A percentile compares a stretch with the other conserved stretches of the same genome.
Conservation (phyloP, 2,888 invertebrate genomes). For the Scelioninae gen. 1 region DNA sequence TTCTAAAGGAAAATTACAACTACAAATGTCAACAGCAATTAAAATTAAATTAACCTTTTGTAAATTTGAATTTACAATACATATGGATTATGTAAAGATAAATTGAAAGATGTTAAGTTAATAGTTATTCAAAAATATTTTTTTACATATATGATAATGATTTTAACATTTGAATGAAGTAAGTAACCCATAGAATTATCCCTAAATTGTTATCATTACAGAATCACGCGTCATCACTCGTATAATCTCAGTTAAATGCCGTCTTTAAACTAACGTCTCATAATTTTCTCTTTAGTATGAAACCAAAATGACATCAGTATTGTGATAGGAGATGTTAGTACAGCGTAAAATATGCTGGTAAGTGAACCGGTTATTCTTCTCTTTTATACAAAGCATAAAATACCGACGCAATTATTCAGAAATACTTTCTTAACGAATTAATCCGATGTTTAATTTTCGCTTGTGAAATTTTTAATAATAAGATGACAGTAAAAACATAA, state of each 20-base stretch:
- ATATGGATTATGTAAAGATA: background rate
- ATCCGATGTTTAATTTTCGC: background rate
- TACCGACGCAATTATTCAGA: too few relatives aligned
- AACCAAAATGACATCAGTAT: conserved; percentile 44
- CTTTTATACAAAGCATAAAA: background rate
- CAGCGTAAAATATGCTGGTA: conserved; percentile 23
- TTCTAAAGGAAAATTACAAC: too few relatives aligned
- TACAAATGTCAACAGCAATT: too few relatives aligned
- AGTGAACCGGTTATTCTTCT: background rate
- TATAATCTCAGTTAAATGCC: conserved; percentile 56
- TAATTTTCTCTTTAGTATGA: conserved; percentile 60
- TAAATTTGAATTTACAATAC: too few relatives aligned
- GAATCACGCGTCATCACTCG: conserved; percentile 47
- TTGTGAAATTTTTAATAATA: too few relatives aligned
- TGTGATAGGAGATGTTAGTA: conserved; percentile 44
- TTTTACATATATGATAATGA: conserved; percentile 4
- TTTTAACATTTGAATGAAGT: conserved; percentile 20
- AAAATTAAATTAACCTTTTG: too few relatives aligned
- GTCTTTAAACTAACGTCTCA: conserved; percentile 60
- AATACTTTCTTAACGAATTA: background rate
- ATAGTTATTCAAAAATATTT: background rate
- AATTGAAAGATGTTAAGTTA: background rate
- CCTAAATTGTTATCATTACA: conserved; percentile 37
- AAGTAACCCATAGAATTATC: conserved; percentile 12
- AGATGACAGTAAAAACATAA: too few relatives aligned